These are phyloP conservation scores for Calameuta filiformis DNA, from an alignment of 2,888 invertebrate species.

Conservation along the genomic window DNA sequence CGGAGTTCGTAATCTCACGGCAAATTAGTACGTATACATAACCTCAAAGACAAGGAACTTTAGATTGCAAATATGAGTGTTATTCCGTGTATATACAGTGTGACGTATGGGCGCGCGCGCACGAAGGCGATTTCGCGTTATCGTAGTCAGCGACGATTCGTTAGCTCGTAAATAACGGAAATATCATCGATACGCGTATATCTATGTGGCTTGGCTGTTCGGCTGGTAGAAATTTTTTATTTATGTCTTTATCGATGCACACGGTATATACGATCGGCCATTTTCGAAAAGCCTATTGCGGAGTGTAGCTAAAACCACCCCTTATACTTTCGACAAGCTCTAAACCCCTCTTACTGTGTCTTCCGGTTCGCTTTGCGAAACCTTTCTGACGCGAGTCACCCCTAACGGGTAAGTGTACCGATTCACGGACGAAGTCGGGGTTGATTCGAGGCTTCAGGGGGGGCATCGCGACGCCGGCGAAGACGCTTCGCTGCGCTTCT, in stretches of 20 bases:
- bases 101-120: neutral
- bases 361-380: conserved; percentile 5
- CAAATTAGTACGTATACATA: neutral
- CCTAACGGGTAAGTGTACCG: conserved; percentile 31
- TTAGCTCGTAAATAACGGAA: neutral
- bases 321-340: neutral
- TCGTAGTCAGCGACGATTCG: neutral
- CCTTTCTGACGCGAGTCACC: conserved; percentile 11
- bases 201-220: neutral
- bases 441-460: conserved; percentile 35
- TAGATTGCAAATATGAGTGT: neutral
- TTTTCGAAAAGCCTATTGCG: neutral
- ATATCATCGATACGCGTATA: neutral
- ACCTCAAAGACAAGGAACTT: neutral
- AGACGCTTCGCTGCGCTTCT: conserved; percentile 57
- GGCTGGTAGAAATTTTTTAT: neutral
- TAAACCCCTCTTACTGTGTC: conserved; percentile 2
- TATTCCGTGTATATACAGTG: neutral
- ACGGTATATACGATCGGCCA: neutral
- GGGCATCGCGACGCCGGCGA: conserved; percentile 32
- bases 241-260: neutral
- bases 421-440: conserved; percentile 31
- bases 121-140: neutral
- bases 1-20: neutral
- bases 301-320: neutral